Evolutionary conservation across 1,140 invertebrate species (phyloP).

Genomic region (Drosophila paulistorum): DNA sequence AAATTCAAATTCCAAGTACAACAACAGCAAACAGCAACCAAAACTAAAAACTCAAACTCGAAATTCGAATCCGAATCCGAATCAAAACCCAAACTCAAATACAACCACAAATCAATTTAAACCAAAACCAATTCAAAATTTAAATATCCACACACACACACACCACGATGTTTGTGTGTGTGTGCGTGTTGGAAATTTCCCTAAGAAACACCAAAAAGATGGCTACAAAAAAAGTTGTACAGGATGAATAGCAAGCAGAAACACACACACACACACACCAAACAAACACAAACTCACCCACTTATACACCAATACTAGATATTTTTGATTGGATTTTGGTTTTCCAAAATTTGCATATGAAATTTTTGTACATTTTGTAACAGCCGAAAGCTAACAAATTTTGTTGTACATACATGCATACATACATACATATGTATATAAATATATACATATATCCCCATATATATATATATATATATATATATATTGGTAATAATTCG

Average conservation of each 20-base stretch:
- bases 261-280: constrained; percentile 40
- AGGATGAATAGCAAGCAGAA: constrained; percentile 24
- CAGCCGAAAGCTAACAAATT: constrained; percentile 47
- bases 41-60: constrained; percentile 31
- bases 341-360: constrained; percentile 70
- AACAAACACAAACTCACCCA: constrained; percentile 28
- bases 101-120: constrained; percentile 58
- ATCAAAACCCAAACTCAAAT: constrained; percentile 38
- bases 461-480: constrained; percentile 17
- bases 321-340: constrained; percentile 72
- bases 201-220: constrained; percentile 42
- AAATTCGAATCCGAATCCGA: constrained; percentile 42
- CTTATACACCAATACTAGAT: constrained; percentile 11
- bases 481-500: constrained; percentile 10
- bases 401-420: constrained; percentile 58
- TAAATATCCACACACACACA: constrained; percentile 32
- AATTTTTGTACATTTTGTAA: constrained; percentile 57
- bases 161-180: constrained; percentile 16
- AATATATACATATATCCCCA: constrained; percentile 40
- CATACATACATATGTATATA: constrained; percentile 55
- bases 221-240: constrained; percentile 42
- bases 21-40: constrained; percentile 45
- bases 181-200: constrained; percentile 21
- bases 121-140: constrained; percentile 48
- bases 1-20: constrained; percentile 52